phyloP scores from a whole-genome alignment of 1,140 invertebrate genomes.

The Periplaneta americana region DNA sequence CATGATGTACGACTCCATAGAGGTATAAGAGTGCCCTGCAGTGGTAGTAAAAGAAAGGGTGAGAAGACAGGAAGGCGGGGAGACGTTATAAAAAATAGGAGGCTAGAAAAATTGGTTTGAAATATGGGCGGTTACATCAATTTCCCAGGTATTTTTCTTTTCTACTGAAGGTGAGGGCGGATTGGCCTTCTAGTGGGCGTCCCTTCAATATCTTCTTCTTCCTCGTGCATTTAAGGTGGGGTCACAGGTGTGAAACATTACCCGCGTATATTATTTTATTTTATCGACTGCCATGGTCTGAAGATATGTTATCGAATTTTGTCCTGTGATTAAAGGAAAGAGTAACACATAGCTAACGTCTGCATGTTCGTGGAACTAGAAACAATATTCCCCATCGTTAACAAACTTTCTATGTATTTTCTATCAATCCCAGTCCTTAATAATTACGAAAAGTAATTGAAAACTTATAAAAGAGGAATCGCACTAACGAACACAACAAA shows the following conservation, averaged over 20 bases:
- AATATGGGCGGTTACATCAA: not conserved
- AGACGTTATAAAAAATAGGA: not conserved
- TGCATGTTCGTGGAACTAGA: no score
- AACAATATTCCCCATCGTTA: no score
- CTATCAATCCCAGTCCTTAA: no score
- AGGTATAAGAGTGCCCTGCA: not conserved
- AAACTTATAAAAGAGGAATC: no score
- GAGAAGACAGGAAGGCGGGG: not conserved
- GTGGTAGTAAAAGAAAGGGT: not conserved
- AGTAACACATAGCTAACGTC: no score
- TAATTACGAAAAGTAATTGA: no score
- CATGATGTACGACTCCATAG: not conserved
- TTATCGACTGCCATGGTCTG: not conserved
- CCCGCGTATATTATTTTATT: not conserved
- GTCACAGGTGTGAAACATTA: not conserved
- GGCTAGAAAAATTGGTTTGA: not conserved
- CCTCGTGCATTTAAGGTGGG: not conserved
- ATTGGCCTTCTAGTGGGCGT: not conserved
- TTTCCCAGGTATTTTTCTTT: not conserved
- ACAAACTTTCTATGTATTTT: no score
- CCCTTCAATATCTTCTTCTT: not conserved
- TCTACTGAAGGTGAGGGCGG: not conserved
- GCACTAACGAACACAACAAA: no score
- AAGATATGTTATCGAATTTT: not conserved
- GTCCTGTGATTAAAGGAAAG: not conserved